Conservation (phyloP, 64 coral and sea anemone species). For the Montipora efflorescens region DNA sequence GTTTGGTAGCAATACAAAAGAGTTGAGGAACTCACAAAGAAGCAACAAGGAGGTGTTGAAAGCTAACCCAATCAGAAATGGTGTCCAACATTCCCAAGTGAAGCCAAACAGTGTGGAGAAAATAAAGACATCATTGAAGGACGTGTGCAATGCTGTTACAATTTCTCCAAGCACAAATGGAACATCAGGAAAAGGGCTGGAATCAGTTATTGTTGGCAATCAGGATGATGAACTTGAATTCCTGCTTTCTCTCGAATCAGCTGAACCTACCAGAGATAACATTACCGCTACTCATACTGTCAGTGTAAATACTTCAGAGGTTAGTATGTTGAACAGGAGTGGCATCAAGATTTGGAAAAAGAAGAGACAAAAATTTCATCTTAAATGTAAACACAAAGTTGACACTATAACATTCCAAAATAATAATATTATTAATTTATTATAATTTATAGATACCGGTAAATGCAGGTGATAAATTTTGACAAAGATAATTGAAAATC, state of each 20-base stretch:
- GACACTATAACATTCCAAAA: too few species aligned
- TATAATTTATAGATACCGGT: too few species aligned
- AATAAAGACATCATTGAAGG: conserved; percentile 33
- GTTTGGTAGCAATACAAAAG: background rate
- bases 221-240: conserved; percentile 74
- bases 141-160: background rate
- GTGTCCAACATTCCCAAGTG: background rate
- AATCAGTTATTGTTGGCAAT: background rate
- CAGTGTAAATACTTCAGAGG: background rate
- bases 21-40: background rate
- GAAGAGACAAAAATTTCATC: too few species aligned
- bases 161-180: background rate
- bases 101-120: background rate
- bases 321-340: background rate
- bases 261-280: background rate
- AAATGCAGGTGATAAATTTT: too few species aligned
- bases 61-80: background rate
- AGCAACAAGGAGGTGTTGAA: background rate
- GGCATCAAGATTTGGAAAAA: too few species aligned
- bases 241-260: conserved; percentile 72
- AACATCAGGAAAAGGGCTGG: background rate
- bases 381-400: too few species aligned
- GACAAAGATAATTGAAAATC: too few species aligned
- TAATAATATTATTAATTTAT: too few species aligned
- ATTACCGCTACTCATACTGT: background rate